phyloP scores from a whole-genome alignment of 1,140 invertebrate species.

The Diorhabda elongata region DNA sequence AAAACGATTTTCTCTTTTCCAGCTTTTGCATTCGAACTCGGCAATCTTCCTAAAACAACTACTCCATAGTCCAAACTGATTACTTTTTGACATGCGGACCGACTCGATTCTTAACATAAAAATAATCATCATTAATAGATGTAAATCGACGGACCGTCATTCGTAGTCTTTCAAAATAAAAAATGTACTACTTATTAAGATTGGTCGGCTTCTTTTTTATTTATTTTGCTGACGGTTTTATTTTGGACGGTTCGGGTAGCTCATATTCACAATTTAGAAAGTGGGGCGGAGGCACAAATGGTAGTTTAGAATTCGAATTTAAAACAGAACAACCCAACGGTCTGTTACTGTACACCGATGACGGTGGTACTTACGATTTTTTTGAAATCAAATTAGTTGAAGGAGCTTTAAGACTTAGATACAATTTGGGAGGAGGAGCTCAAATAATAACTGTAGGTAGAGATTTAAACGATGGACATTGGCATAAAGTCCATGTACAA shows the following conservation, averaged over 20 bases:
- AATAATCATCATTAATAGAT: too few relatives aligned
- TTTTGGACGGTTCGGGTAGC: constrained; percentile 77
- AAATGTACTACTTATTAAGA: not conserved
- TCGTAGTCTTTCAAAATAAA: not conserved
- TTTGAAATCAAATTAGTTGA: constrained; percentile 92
- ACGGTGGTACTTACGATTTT: constrained; percentile 91
- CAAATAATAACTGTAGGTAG: constrained; percentile 82
- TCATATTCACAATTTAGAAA: constrained; percentile 87
- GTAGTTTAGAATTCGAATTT: constrained; percentile 87
- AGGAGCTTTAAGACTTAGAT: constrained; percentile 78
- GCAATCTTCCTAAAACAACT: too few relatives aligned
- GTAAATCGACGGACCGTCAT: not conserved
- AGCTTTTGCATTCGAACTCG: too few relatives aligned
- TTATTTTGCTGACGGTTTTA: constrained; percentile 51
- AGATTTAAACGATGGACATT: constrained; percentile 82
- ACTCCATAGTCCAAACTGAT: too few relatives aligned
- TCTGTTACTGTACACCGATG: constrained; percentile 86
- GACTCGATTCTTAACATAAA: too few relatives aligned
- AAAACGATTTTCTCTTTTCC: too few relatives aligned
- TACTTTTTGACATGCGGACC: too few relatives aligned
- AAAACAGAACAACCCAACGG: constrained; percentile 87
- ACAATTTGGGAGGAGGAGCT: constrained; percentile 81
- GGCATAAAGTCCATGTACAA: constrained; percentile 82
- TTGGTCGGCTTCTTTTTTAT: constrained; percentile 4
- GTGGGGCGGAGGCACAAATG: constrained; percentile 83